A percentile compares a stretch with the other conserved stretches of the same genome.
These are phyloP conservation scores for Tenthredo scrophulariae DNA, from an alignment of 2,888 invertebrate genomes.

Conservation along the genomic window DNA sequence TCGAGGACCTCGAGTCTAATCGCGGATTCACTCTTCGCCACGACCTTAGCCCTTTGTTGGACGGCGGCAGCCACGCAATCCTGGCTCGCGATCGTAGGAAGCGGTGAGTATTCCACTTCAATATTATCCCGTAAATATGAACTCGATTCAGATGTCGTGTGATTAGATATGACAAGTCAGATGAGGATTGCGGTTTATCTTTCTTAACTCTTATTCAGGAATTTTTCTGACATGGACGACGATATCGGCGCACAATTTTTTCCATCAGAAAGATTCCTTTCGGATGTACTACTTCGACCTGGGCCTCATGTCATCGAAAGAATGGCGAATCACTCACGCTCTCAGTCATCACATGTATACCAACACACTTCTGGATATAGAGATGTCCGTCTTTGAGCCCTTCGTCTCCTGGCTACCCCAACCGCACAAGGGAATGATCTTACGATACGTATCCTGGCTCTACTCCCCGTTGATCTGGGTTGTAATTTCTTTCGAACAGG, in stretches of 20 bases:
- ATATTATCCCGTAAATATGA: background rate
- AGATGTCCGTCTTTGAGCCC: slow-evolving; percentile 86
- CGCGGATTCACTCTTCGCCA: slow-evolving; percentile 66
- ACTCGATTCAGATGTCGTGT: background rate
- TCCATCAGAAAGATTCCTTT: slow-evolving; percentile 88
- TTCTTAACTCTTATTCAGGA: slow-evolving; percentile 71
- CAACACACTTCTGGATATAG: slow-evolving; percentile 88
- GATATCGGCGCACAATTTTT: slow-evolving; percentile 87
- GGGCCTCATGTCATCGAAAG: slow-evolving; percentile 83
- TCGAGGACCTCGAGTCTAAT: slow-evolving; percentile 71
- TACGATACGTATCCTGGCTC: slow-evolving; percentile 80
- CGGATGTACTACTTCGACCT: slow-evolving; percentile 90
- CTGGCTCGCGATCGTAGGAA: slow-evolving; percentile 69
- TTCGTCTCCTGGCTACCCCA: slow-evolving; percentile 84
- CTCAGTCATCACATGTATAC: slow-evolving; percentile 90
- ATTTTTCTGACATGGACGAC: slow-evolving; percentile 81
- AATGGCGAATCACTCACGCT: slow-evolving; percentile 88
- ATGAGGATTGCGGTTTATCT: background rate
- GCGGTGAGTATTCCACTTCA: slow-evolving; percentile 63
- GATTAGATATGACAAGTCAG: background rate
- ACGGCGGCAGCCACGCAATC: slow-evolving; percentile 63
- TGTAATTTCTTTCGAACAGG: slow-evolving; percentile 60
- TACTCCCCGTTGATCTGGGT: slow-evolving; percentile 79
- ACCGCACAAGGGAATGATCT: slow-evolving; percentile 79
- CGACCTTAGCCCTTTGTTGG: slow-evolving; percentile 62